Conservation (phyloP, 2,113 vertebrate genomes). For the Pseudolaguvia tuberculata region DNA sequence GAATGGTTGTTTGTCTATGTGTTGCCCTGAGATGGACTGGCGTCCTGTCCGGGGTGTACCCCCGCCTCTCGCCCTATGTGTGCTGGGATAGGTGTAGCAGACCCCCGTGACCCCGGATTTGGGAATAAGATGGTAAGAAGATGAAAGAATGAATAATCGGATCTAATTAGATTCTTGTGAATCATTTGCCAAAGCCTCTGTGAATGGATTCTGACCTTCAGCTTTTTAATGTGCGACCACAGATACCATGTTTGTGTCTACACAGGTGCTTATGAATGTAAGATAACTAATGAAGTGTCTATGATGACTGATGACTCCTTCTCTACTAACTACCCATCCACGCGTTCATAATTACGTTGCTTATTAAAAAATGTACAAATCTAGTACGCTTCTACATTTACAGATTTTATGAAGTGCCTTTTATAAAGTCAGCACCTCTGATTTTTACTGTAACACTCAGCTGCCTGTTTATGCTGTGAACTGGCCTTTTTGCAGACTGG, state of each 20-base stretch:
- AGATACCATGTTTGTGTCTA: slow-evolving; percentile 48
- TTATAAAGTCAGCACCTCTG: slow-evolving; percentile 54
- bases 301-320: slow-evolving; percentile 56
- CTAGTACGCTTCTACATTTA: slow-evolving; percentile 58
- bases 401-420: slow-evolving; percentile 66
- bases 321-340: slow-evolving; percentile 42
- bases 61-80: too few species aligned
- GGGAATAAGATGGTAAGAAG: too few species aligned
- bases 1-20: too few species aligned
- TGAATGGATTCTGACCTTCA: slow-evolving; percentile 43
- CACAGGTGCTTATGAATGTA: slow-evolving; percentile 61
- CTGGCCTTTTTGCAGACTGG: slow-evolving; percentile 27
- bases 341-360: slow-evolving; percentile 61
- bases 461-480: slow-evolving; percentile 40
- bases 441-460: slow-evolving; percentile 42
- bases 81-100: too few species aligned
- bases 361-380: slow-evolving; percentile 62
- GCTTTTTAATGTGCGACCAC: slow-evolving; percentile 35
- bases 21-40: too few species aligned
- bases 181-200: slow-evolving; percentile 42
- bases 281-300: slow-evolving; percentile 67
- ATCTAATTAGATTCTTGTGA: slow-evolving; percentile 45
- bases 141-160: slow-evolving; percentile 41
- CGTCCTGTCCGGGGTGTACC: too few species aligned
- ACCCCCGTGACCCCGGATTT: too few species aligned